Evolutionary conservation across 2,113 vertebrate species (phyloP).

Genomic region (Athene noctua): DNA sequence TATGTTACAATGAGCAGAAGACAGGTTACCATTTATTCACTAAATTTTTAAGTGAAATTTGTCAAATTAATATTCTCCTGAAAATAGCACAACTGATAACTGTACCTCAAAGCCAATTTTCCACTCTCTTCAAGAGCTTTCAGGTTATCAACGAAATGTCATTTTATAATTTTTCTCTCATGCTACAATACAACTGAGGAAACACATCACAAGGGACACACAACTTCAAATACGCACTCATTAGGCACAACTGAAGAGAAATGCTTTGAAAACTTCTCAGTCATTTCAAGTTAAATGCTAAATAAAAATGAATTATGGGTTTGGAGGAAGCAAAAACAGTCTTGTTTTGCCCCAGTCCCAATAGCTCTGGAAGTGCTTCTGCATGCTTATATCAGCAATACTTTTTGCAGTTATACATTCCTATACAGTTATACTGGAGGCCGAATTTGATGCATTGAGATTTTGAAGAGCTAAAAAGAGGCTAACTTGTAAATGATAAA

Average conservation of each 20-base stretch:
- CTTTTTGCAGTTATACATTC: neutral
- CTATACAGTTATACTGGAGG: neutral
- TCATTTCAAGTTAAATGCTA: neutral
- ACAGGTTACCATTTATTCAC: neutral
- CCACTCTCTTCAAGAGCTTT: neutral
- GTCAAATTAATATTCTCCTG: neutral
- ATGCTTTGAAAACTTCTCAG: neutral
- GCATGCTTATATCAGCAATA: neutral
- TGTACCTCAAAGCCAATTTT: neutral
- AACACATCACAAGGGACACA: neutral
- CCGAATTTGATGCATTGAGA: neutral
- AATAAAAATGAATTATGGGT: neutral
- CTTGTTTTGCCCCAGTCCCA: neutral
- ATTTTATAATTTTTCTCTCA: neutral
- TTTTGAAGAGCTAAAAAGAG: neutral
- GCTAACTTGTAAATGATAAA: slow-evolving; percentile 21
- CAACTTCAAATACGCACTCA: fast-evolving
- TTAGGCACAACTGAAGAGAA: neutral
- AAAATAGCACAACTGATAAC: neutral
- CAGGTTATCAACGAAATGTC: neutral
- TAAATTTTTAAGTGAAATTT: neutral
- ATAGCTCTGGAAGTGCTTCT: neutral
- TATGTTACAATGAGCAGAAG: neutral
- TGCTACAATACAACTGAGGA: neutral
- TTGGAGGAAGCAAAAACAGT: neutral